Conservation (phyloP, 2,888 invertebrate species). For the Erebia aethiops region DNA sequence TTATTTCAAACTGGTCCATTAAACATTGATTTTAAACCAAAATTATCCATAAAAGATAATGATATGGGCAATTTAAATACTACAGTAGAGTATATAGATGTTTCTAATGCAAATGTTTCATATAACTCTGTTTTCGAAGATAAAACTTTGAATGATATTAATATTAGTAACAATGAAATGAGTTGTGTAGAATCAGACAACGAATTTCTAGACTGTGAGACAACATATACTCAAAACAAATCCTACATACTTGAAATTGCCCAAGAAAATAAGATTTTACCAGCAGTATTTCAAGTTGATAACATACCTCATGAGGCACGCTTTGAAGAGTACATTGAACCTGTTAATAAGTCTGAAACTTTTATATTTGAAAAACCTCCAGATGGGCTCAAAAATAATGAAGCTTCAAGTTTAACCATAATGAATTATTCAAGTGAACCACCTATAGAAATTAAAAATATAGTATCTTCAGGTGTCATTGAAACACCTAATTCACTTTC, state of each 20-base stretch:
- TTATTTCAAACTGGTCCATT: constrained; percentile 45
- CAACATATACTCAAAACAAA: constrained; percentile 65
- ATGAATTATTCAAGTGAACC: neutral
- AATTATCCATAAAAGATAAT: neutral
- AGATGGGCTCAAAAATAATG: neutral
- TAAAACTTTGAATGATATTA: constrained; percentile 50
- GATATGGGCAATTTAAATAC: constrained; percentile 48
- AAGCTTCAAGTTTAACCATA: neutral
- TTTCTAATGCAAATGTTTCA: constrained; percentile 49
- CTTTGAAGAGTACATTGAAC: constrained; percentile 6
- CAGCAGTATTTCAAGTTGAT: neutral
- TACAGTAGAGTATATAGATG: constrained; percentile 69
- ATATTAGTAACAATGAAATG: constrained; percentile 38
- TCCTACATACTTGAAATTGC: constrained; percentile 21
- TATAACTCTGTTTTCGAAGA: constrained; percentile 57
- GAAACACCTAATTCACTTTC: neutral
- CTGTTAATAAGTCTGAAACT: neutral
- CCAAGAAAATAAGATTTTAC: constrained; percentile 7
- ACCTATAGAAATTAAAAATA: neutral
- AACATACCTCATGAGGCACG: constrained; percentile 37
- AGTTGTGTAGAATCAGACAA: constrained; percentile 61
- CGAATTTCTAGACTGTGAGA: constrained; percentile 76
- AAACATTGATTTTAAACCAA: constrained; percentile 26
- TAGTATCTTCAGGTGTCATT: neutral
- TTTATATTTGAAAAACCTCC: neutral